These are phyloP conservation scores for Bombyx huttoni DNA, from an alignment of 2,888 invertebrate species.

Conservation along the genomic window DNA sequence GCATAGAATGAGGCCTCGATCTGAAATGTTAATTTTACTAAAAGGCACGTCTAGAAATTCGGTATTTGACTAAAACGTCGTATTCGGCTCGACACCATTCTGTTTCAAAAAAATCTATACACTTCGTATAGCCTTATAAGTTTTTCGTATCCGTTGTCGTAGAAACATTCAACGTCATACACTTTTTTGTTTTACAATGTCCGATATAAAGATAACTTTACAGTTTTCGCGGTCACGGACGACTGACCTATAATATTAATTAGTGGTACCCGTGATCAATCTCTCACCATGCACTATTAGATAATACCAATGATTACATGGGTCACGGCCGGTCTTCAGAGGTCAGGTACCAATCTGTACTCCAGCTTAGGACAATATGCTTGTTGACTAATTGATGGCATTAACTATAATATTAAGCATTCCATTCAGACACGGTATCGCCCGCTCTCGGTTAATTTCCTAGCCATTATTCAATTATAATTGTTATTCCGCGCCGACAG, in stretches of 20 bases:
- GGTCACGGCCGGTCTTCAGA: neutral
- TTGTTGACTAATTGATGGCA: neutral
- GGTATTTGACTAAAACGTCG: neutral
- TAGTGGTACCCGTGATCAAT: too few relatives aligned
- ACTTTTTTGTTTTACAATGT: too few relatives aligned
- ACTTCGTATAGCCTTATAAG: too few relatives aligned
- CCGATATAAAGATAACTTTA: too few relatives aligned
- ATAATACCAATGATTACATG: neutral
- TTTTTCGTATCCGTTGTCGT: too few relatives aligned
- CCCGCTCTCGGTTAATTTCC: neutral
- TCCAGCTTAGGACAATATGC: neutral
- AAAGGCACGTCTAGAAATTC: neutral
- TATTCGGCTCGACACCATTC: neutral
- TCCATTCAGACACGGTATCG: neutral
- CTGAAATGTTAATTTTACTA: neutral
- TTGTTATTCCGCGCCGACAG: neutral
- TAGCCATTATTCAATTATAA: neutral
- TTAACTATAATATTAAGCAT: neutral
- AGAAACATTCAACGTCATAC: too few relatives aligned
- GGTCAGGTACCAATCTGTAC: neutral
- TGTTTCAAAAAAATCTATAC: too few relatives aligned
- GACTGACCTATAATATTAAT: too few relatives aligned
- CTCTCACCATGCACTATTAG: too few relatives aligned
- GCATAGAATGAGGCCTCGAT: neutral
- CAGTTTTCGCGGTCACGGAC: too few relatives aligned